Percentiles rank a stretch among this genome's conserved stretches.
phyloP scores from a whole-genome alignment of 2,113 vertebrate genomes.

The Bettongia penicillata region DNA sequence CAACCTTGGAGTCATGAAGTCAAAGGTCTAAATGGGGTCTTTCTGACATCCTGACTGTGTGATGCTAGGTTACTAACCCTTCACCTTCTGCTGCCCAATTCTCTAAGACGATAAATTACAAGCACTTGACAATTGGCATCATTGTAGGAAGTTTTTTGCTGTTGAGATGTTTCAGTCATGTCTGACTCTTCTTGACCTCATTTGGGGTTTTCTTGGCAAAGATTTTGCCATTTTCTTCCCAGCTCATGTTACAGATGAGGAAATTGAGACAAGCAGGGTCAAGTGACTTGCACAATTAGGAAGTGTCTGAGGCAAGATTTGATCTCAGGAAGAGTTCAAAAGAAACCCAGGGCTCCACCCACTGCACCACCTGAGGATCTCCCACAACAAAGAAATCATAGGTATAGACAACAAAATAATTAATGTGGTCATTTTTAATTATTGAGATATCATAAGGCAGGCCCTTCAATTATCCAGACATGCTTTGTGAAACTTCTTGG shows the following conservation, averaged over 20 bases:
- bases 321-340: background rate
- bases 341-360: background rate
- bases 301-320: too few relatives aligned
- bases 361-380: background rate
- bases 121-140: background rate
- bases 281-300: too few relatives aligned
- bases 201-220: too few relatives aligned
- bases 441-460: background rate
- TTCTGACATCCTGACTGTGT: background rate
- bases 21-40: background rate
- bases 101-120: background rate
- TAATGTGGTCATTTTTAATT: background rate
- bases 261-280: too few relatives aligned
- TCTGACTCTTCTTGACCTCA: too few relatives aligned
- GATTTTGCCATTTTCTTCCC: too few relatives aligned
- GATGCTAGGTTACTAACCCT: background rate
- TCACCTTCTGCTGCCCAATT: background rate
- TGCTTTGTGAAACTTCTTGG: slow-evolving; percentile 20
- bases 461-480: slow-evolving; percentile 24
- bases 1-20: background rate
- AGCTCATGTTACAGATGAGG: too few relatives aligned
- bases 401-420: background rate
- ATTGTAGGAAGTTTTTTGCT: background rate
- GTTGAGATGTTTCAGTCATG: background rate
- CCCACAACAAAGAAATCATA: background rate